Conservation (phyloP, 2,797 vertebrate species). For the Gallirallus australis region DNA sequence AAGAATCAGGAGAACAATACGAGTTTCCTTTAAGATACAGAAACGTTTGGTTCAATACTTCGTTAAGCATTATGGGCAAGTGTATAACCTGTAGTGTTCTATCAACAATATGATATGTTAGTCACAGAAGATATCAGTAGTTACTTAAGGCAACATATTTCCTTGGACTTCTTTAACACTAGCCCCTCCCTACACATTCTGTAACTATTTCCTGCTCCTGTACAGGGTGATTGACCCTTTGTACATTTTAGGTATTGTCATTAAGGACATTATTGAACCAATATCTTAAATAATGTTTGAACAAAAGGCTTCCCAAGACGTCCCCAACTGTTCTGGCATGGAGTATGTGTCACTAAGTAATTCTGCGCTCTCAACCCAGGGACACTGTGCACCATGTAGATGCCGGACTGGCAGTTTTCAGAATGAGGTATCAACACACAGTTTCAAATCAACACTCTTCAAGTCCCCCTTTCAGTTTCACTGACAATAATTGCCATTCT, state of each 20-base stretch:
- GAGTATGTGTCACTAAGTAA: neutral
- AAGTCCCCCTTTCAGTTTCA: neutral
- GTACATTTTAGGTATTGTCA: conserved; percentile 56
- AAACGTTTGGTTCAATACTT: neutral
- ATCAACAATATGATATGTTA: conserved; percentile 15
- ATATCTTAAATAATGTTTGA: conserved; percentile 17
- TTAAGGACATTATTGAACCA: conserved; percentile 14
- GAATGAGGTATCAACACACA: neutral
- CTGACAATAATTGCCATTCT: neutral
- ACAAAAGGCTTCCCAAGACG: conserved; percentile 10
- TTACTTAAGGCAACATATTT: conserved; percentile 24
- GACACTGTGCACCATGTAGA: neutral
- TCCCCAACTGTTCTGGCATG: neutral
- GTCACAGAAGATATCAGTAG: conserved; percentile 7
- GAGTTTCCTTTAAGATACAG: neutral
- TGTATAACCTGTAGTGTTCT: neutral
- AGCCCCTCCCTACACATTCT: conserved; percentile 40
- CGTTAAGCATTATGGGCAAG: neutral
- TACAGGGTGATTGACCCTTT: conserved; percentile 38
- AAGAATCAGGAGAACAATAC: neutral
- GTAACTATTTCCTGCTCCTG: conserved; percentile 52
- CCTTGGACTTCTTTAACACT: conserved; percentile 14
- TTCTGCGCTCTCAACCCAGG: neutral
- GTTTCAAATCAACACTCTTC: neutral
- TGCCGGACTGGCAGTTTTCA: neutral